Conservation (phyloP, 2,797 vertebrate species). For the Lates japonicus region DNA sequence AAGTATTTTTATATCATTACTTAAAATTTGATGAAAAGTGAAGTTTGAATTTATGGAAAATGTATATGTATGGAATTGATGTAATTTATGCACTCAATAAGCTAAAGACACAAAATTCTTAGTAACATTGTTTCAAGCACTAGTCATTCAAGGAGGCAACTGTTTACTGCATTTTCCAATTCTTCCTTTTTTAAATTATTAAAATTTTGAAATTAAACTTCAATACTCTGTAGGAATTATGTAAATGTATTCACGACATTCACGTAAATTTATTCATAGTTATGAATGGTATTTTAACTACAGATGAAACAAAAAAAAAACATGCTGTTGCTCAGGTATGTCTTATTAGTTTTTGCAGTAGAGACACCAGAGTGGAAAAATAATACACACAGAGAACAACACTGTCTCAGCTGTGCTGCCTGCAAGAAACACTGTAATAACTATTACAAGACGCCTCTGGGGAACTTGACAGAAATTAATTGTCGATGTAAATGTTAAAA, state of each 20-base stretch:
- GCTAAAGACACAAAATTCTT: background rate
- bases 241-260: background rate
- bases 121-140: background rate
- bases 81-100: conserved; percentile 7
- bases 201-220: background rate
- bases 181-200: background rate
- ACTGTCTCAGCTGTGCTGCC: conserved; percentile 19
- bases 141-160: background rate
- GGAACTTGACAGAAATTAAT: conserved; percentile 5
- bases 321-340: background rate
- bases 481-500: conserved; percentile 36
- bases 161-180: background rate
- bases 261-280: conserved; percentile 19
- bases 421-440: conserved; percentile 6
- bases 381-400: background rate
- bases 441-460: background rate
- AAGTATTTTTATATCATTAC: background rate
- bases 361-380: conserved; percentile 3
- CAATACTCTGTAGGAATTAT: background rate
- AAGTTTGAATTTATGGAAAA: background rate
- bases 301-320: conserved; percentile 9
- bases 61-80: conserved; percentile 1
- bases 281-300: background rate
- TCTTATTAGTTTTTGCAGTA: conserved; percentile 11
- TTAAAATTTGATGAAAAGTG: background rate